These are phyloP conservation scores for Asobara japonica DNA, from an alignment of 1,140 invertebrate species.

Conservation along the genomic window DNA sequence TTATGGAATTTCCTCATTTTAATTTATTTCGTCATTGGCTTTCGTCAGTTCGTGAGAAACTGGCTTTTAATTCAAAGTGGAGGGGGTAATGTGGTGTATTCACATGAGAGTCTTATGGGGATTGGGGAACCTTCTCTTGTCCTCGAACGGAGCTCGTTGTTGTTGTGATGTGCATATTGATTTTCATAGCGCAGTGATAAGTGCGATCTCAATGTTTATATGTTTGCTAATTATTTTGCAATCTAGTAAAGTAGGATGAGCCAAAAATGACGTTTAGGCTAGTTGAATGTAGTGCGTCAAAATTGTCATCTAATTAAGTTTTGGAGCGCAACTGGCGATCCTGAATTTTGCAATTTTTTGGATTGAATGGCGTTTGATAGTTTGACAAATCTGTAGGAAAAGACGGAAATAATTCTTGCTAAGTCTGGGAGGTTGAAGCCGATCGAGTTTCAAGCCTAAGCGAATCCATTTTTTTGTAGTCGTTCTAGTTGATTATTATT, in stretches of 20 bases:
- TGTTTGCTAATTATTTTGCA: conserved; percentile 14
- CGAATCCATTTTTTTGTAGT: too few species aligned
- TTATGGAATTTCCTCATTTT: neutral
- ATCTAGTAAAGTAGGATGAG: too few species aligned
- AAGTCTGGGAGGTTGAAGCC: too few species aligned
- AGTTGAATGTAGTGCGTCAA: neutral
- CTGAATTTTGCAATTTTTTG: neutral
- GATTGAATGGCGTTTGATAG: too few species aligned
- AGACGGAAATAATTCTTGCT: too few species aligned
- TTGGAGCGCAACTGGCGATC: neutral
- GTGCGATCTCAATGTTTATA: neutral
- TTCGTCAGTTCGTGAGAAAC: neutral
- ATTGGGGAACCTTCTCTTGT: conserved; percentile 13
- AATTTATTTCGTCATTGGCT: neutral
- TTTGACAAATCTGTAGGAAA: too few species aligned
- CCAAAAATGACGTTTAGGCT: too few species aligned
- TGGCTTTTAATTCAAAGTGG: too few species aligned
- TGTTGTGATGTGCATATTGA: conserved; percentile 55
- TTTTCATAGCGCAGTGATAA: conserved; percentile 46
- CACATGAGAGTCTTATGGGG: neutral
- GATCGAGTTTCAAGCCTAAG: too few species aligned
- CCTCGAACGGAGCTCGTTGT: conserved; percentile 17
- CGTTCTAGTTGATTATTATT: too few species aligned
- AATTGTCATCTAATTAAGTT: conserved; percentile 1
- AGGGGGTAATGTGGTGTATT: neutral